A percentile compares a stretch with the other conserved stretches of the same genome.
Evolutionary conservation across 2,888 invertebrate genomes (phyloP).

Genomic region (Lacanobia wlatinum): DNA sequence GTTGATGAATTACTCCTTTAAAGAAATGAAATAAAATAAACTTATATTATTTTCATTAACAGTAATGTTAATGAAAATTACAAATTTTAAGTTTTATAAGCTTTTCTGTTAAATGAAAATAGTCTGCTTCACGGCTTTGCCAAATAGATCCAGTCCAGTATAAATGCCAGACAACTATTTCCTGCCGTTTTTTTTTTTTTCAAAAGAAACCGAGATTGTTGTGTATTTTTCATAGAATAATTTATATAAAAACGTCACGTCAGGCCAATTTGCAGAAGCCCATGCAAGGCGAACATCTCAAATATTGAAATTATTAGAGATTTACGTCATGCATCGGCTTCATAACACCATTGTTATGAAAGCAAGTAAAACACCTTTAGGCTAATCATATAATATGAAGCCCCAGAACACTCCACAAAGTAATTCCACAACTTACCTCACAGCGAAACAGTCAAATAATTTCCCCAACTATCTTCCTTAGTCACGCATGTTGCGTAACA

Average conservation of each 20-base stretch:
- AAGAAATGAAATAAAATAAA: no score
- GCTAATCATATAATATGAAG: neutral
- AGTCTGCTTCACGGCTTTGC: no score
- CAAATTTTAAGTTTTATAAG: no score
- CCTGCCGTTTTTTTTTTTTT: no score
- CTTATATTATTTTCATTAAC: no score
- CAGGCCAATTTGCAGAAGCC: neutral
- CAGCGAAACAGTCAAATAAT: slow-evolving; percentile 29
- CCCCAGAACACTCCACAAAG: neutral
- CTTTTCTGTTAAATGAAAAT: no score
- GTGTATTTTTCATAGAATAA: no score
- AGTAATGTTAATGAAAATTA: no score
- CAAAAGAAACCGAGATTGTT: neutral
- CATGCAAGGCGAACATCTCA: neutral
- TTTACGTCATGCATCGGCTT: neutral
- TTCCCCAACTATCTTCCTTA: slow-evolving; percentile 44
- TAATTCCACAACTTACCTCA: slow-evolving; percentile 29
- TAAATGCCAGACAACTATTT: no score
- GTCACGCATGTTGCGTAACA: slow-evolving; percentile 56
- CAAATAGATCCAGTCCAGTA: no score
- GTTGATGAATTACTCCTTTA: no score
- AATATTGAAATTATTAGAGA: neutral
- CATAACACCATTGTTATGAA: neutral
- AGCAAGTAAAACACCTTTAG: neutral
- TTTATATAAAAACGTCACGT: neutral